Evolutionary conservation across 1,140 invertebrate species (phyloP).

Genomic region (Elysia chlorotica): DNA sequence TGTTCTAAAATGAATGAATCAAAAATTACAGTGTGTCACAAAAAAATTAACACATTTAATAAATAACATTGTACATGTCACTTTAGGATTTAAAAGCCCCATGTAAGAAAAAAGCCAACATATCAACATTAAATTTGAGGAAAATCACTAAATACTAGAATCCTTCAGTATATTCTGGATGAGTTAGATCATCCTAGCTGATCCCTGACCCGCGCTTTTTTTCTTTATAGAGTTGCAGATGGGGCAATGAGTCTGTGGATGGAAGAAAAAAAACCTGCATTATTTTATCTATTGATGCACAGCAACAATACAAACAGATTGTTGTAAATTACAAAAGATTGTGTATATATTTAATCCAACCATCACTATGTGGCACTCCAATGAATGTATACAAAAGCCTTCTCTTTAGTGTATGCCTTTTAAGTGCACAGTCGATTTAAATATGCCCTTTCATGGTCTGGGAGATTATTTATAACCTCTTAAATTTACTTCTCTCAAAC

Average conservation of each 20-base stretch:
- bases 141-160: no score
- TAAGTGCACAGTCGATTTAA: neutral
- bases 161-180: no score
- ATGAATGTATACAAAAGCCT: neutral
- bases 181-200: constrained; percentile 25
- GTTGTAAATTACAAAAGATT: neutral
- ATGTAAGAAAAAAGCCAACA: no score
- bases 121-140: no score
- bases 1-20: no score
- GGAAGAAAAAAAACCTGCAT: neutral
- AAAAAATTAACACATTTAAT: no score
- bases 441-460: no score
- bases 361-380: neutral
- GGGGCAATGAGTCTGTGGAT: constrained; percentile 49
- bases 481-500: no score
- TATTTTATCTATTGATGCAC: neutral
- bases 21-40: no score
- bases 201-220: constrained; percentile 41
- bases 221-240: constrained; percentile 52
- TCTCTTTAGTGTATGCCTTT: neutral
- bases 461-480: no score
- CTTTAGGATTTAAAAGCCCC: no score
- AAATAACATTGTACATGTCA: no score
- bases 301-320: neutral
- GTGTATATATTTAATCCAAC: neutral